Evolutionary conservation across 2,113 vertebrate species (phyloP).

Genomic region (Podiceps cristatus): DNA sequence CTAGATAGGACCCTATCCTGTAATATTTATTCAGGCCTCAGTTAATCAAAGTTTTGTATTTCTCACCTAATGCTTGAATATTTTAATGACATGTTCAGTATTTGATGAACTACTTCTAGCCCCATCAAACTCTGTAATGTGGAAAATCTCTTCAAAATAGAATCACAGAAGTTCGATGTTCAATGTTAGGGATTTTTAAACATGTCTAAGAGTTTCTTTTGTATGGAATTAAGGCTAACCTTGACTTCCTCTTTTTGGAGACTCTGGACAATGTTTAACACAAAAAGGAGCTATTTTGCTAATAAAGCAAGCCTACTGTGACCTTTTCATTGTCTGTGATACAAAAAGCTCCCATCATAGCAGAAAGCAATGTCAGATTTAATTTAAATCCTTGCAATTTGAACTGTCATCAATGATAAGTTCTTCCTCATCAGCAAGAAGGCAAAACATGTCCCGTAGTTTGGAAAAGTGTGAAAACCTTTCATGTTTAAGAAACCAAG

Average conservation of each 20-base stretch:
- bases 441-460: not conserved
- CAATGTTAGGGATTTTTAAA: not conserved
- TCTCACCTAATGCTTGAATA: not conserved
- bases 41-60: not conserved
- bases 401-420: not conserved
- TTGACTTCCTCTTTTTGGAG: not conserved
- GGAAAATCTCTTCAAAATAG: not conserved
- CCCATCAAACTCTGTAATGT: not conserved
- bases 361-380: constrained; percentile 20
- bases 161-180: not conserved
- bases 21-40: not conserved
- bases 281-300: not conserved
- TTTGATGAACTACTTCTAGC: not conserved
- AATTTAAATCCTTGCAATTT: constrained; percentile 25
- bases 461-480: not conserved
- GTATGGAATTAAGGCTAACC: not conserved
- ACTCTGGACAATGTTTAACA: not conserved
- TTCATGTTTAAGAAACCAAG: constrained; percentile 21
- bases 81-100: not conserved
- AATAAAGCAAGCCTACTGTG: not conserved
- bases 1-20: not conserved
- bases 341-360: not conserved
- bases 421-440: not conserved
- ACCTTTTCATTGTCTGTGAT: not conserved
- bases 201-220: not conserved